Evolutionary conservation across 1,140 invertebrate species (phyloP).

Genomic region (Nasonia longicornis): DNA sequence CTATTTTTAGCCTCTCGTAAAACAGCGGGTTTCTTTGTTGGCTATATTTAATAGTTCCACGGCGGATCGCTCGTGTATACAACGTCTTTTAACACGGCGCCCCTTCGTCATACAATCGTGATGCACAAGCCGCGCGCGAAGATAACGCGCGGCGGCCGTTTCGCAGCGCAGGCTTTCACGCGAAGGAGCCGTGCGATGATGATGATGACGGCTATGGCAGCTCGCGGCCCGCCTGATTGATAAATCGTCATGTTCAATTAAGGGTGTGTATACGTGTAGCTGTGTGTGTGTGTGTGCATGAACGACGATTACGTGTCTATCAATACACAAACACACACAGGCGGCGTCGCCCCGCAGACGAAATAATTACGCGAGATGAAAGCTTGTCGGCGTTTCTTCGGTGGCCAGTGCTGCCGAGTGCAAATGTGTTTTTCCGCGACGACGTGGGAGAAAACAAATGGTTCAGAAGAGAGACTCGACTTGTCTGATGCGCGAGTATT

Average conservation of each 20-base stretch:
- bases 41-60: background rate
- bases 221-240: constrained; percentile 56
- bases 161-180: constrained; percentile 48
- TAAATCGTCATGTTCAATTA: constrained; percentile 57
- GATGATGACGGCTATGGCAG: constrained; percentile 44
- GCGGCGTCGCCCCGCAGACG: background rate
- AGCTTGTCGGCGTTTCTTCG: background rate
- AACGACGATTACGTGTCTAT: background rate
- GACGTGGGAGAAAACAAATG: background rate
- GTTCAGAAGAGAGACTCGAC: background rate
- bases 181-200: constrained; percentile 33
- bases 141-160: background rate
- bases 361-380: background rate
- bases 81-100: background rate
- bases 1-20: background rate
- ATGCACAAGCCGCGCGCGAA: background rate
- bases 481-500: background rate
- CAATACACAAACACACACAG: background rate
- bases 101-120: background rate
- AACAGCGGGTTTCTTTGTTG: too few species aligned
- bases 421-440: background rate
- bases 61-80: background rate
- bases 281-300: constrained; percentile 16
- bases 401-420: too few species aligned
- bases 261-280: constrained; percentile 13